Evolutionary conservation across 2,113 vertebrate genomes (phyloP), one percentile per base, ranked within the genome.

Genomic region (Poicephalus meyeri): DNA sequence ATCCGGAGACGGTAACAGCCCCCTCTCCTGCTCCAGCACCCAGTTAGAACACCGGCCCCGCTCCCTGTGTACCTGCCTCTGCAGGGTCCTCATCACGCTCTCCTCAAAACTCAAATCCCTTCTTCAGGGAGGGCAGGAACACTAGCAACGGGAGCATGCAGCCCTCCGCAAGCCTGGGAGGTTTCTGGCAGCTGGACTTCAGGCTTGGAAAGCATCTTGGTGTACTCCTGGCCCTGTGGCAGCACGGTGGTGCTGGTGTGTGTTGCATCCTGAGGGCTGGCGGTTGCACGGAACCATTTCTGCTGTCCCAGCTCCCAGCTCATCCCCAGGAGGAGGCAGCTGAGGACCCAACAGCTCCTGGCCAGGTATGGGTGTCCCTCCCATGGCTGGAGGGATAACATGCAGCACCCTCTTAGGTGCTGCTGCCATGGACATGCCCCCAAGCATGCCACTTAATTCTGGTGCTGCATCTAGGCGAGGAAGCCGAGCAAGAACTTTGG

Each of bases 31-130:
- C 71, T 58, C 78, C 3, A 15, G 33, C 70, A 60, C n/a, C 13
- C 0, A 0, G 16, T 10, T 33, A 20, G 77, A 65, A 8, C 77
- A 70, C n/a, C 0, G 0, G 56, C 33, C 37, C 31, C 1, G 3
- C 73, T 89, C 35, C 26, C 35, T 3, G 5, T 2, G 2, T 52
- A 11, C 0, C 1, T 46, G 69, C 60, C 81, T 85, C 78, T 35
- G n/a, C 2, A 19, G 13, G 33, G 70, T 42, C 58, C 50, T 26
- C 65, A 56, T 65, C 2, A 0, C 0, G 15, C 42, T 47, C 29
- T 39, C 56, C 82, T 83, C 6, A 0, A 72, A 63, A 47, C 82
- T 39, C 44, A 20, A 25, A 88, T 42, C 35, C n/a, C n/a, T 69
- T 55, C 47, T 63, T 31, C 33, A 20, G 18, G 77, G 37, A 58